These are phyloP conservation scores for Sebastes iracundus DNA, from an alignment of 2,797 vertebrate genomes.

Conservation along the genomic window DNA sequence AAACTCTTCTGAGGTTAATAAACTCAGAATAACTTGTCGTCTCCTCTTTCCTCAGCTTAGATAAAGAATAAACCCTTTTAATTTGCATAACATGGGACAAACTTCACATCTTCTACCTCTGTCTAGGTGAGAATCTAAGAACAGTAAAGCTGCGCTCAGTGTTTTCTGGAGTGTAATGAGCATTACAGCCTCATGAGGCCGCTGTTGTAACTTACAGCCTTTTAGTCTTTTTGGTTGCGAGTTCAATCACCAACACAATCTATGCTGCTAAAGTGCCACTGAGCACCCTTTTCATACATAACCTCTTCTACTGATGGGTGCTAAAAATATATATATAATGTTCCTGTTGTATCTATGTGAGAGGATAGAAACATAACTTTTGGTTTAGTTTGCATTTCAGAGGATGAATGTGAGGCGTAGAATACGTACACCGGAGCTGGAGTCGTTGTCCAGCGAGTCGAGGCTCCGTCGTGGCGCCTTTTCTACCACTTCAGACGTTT, in stretches of 20 bases:
- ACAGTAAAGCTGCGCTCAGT: neutral
- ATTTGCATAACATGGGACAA: no score
- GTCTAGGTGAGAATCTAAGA: neutral
- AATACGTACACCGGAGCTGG: slow-evolving; percentile 57
- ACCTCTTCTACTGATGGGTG: neutral
- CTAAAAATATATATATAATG: neutral
- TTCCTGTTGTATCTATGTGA: no score
- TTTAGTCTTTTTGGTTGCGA: neutral
- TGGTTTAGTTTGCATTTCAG: neutral
- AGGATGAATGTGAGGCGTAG: neutral
- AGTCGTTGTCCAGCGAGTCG: slow-evolving; percentile 43
- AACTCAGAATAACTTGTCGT: neutral
- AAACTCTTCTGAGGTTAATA: neutral
- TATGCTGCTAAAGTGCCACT: neutral
- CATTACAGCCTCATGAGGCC: neutral
- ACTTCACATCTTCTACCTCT: neutral
- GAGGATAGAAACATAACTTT: neutral
- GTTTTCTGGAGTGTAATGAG: neutral
- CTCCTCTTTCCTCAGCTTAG: neutral
- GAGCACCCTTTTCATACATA: neutral
- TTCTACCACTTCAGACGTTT: slow-evolving; percentile 37
- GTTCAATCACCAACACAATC: neutral
- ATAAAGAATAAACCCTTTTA: neutral
- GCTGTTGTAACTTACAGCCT: neutral
- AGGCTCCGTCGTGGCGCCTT: neutral